These are phyloP conservation scores for Patiria pectinifera DNA, from an alignment of 53 echinoderm and acorn worm species.

Conservation along the genomic window DNA sequence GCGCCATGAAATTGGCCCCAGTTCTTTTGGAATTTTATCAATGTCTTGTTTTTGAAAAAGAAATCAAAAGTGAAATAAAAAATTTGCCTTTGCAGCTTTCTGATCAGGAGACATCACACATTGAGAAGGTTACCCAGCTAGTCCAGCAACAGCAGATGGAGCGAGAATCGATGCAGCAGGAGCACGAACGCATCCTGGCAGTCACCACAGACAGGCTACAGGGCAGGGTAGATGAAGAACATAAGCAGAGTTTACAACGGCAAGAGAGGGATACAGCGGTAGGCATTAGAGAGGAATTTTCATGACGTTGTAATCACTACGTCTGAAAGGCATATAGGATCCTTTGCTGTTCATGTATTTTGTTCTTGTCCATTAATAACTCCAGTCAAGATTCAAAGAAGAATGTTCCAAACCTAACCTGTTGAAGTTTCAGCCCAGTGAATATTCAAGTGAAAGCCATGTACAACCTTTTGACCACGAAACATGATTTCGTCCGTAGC, in stretches of 20 bases:
- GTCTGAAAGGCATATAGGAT: too few relatives aligned
- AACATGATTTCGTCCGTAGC: too few relatives aligned
- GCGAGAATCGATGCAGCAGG: slow-evolving; percentile 70
- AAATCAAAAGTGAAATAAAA: neutral
- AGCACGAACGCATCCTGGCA: slow-evolving; percentile 65
- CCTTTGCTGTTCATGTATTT: too few relatives aligned
- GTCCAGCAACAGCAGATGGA: slow-evolving; percentile 70
- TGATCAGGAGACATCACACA: slow-evolving; percentile 63
- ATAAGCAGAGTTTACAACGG: slow-evolving; percentile 51
- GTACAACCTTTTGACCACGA: too few relatives aligned
- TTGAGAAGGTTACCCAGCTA: slow-evolving; percentile 59
- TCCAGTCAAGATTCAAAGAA: too few relatives aligned
- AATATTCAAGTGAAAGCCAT: too few relatives aligned
- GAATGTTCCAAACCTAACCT: too few relatives aligned
- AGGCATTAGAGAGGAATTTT: neutral
- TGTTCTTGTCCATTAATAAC: too few relatives aligned
- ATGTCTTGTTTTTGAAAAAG: neutral
- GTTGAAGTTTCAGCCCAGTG: too few relatives aligned
- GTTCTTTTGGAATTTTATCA: too few relatives aligned
- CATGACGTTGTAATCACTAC: too few relatives aligned
- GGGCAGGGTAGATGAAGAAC: slow-evolving; percentile 56
- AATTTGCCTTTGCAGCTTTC: slow-evolving; percentile 56
- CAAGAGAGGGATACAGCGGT: slow-evolving; percentile 66
- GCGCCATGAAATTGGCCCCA: too few relatives aligned
- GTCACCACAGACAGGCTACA: slow-evolving; percentile 65